Base-by-base conservation (phyloP, 2,797 vertebrate genomes). In the Enteromius paludinosus region DNA sequence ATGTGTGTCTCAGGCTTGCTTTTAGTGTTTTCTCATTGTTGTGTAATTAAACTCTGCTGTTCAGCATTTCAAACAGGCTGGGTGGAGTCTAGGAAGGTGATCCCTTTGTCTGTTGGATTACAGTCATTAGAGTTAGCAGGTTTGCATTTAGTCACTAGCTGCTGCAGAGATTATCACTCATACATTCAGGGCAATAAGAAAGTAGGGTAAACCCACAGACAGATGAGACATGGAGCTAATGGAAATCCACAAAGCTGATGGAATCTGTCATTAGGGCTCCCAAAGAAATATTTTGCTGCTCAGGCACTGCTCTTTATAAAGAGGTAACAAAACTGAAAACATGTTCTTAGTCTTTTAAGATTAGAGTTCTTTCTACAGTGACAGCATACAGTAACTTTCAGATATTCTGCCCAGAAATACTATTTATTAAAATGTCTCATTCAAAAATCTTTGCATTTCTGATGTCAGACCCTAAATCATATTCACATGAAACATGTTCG, bases 61-160 rank as follows among this genome's bases (percentile, higher is more conserved):
- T 64, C 38, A 64, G 35, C 5, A 52, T 33, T 12, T 79, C n/a
- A 38, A n/a, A 45, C 47, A 35, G 43, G 11, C 41, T 15, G 28
- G 71, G 28, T 15, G n/a, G 47, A 12, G 70, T 33, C 4, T 38
- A 12, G 38, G 20, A 38, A 91, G 84, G 85, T 91, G 90, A 93
- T 93, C 92, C 89, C 88, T 87, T 88, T 84, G 74, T 93, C 90
- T 88, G 65, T 83, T 88, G 92, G 90, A 91, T 95, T 94, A 95
- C 88, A 72, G 80, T 93, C 92, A 93, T 88, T 89, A 87, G 88
- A 89, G 86, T 89, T 92, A 93, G 85, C 89, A 92, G 91, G 86
- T 91, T 93, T 90, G 79, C 84, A 74, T 72, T 64, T 70, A 88
- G 85, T 38, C 30, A 35, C 49, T 73, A 35, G 11, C 47, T 23